Percentiles rank a stretch among this genome's conserved stretches.
phyloP scores from a whole-genome alignment of 2,888 invertebrate species.

The Heliconius ismenius region DNA sequence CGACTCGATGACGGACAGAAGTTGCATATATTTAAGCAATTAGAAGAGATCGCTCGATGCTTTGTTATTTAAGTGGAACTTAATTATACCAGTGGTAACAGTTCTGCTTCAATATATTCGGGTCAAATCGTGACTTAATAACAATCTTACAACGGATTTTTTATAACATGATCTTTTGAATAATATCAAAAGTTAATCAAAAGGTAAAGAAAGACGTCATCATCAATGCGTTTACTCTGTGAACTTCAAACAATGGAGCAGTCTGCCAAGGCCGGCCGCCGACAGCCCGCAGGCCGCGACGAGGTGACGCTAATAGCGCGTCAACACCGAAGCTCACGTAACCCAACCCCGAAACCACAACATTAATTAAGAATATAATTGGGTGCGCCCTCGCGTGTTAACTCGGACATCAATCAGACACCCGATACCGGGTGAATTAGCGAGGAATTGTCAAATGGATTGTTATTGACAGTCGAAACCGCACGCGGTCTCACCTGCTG shows the following conservation, averaged over 20 bases:
- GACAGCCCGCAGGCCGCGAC: not conserved
- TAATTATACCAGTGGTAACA: not conserved
- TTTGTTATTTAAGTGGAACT: slow-evolving; percentile 2
- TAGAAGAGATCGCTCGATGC: not conserved
- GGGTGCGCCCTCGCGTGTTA: slow-evolving; percentile 36
- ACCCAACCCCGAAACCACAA: slow-evolving; percentile 21
- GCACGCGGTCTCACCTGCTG: slow-evolving; percentile 23
- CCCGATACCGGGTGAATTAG: slow-evolving; percentile 44
- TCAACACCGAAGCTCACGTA: slow-evolving; percentile 10
- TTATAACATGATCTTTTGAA: too few relatives aligned
- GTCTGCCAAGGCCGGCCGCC: not conserved
- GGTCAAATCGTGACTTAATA: slow-evolving; percentile 10
- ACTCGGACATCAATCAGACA: slow-evolving; percentile 45
- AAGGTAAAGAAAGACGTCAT: not conserved
- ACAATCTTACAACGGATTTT: slow-evolving; percentile 1
- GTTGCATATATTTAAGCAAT: not conserved
- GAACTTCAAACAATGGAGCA: not conserved
- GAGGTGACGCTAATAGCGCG: slow-evolving; percentile 5
- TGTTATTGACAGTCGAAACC: slow-evolving; percentile 43
- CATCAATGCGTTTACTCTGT: not conserved
- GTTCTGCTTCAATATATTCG: not conserved
- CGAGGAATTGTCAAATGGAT: slow-evolving; percentile 41
- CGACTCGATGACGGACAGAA: not conserved
- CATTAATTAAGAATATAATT: slow-evolving; percentile 43
- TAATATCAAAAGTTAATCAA: slow-evolving; percentile 2